A percentile compares a stretch with the other conserved stretches of the same genome.
Conservation (phyloP, 2,888 invertebrate species). For the Phlogophora meticulosa region DNA sequence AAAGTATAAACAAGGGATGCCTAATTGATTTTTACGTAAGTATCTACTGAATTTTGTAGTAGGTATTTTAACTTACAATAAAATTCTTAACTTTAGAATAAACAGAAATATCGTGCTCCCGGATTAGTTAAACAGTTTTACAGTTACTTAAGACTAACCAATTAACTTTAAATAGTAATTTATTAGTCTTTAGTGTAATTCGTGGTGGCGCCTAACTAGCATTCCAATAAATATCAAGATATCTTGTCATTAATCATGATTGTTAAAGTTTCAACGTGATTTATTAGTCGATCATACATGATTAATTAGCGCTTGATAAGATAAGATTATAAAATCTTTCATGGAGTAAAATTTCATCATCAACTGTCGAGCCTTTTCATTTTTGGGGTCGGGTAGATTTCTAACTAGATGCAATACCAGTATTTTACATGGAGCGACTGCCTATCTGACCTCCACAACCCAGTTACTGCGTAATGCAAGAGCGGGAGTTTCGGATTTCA, state of each 20-base stretch:
- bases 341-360: background rate
- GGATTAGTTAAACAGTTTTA: background rate
- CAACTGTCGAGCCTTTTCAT: too few relatives aligned
- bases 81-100: background rate
- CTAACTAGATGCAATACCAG: too few relatives aligned
- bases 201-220: slow-evolving; percentile 38
- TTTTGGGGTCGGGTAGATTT: too few relatives aligned
- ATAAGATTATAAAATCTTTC: slow-evolving; percentile 4
- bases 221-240: slow-evolving; percentile 26
- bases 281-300: slow-evolving; percentile 22
- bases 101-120: slow-evolving; percentile 9
- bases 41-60: too few relatives aligned
- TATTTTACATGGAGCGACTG: too few relatives aligned
- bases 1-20: too few relatives aligned
- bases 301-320: slow-evolving; percentile 11
- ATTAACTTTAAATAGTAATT: slow-evolving; percentile 39
- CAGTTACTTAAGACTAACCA: slow-evolving; percentile 18
- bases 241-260: slow-evolving; percentile 29
- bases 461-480: too few relatives aligned
- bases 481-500: too few relatives aligned
- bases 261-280: slow-evolving; percentile 32
- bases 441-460: too few relatives aligned
- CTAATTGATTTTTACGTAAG: too few relatives aligned
- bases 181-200: slow-evolving; percentile 34
- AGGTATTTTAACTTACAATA: background rate